Evolutionary conservation across 2,888 invertebrate species (phyloP).

Genomic region (Caenorhabditis sp.): DNA sequence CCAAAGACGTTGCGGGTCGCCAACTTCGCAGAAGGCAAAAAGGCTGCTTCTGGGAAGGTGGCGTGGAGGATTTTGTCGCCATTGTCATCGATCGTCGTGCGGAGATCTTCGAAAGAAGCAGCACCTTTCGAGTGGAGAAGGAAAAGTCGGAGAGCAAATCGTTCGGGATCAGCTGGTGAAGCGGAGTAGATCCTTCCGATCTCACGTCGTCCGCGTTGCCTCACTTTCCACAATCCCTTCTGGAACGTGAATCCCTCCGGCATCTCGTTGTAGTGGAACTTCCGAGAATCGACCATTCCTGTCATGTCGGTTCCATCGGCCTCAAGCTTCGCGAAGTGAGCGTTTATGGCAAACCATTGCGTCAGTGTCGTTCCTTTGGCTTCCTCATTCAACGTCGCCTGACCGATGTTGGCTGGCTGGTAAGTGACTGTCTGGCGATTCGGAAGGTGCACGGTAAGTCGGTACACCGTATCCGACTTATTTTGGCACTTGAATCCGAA

Average conservation of each 20-base stretch:
- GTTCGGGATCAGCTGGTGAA: slow-evolving; percentile 42
- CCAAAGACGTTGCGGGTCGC: slow-evolving; percentile 24
- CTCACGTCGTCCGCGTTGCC: background rate
- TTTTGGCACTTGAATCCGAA: slow-evolving; percentile 63
- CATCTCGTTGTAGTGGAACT: slow-evolving; percentile 31
- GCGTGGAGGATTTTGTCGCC: background rate
- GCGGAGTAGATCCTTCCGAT: slow-evolving; percentile 55
- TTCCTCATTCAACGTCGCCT: too few relatives aligned
- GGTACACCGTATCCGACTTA: background rate
- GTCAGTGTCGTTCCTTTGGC: slow-evolving; percentile 30
- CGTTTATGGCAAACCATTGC: slow-evolving; percentile 25
- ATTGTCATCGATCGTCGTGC: slow-evolving; percentile 9
- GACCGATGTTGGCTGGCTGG: slow-evolving; percentile 18
- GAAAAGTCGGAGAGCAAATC: slow-evolving; percentile 39
- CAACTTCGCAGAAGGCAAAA: slow-evolving; percentile 9
- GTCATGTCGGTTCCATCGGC: background rate
- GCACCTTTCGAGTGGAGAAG: slow-evolving; percentile 35
- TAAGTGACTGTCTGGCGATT: slow-evolving; percentile 51
- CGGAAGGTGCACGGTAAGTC: slow-evolving; percentile 61
- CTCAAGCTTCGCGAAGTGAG: background rate
- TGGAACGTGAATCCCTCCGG: slow-evolving; percentile 39
- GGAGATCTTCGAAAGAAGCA: slow-evolving; percentile 26
- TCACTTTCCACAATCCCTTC: slow-evolving; percentile 8
- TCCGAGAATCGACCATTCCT: background rate
- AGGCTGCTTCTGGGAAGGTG: slow-evolving; percentile 56